phyloP scores from a whole-genome alignment of 2,113 vertebrate species.

The Circaetus cinerascens region DNA sequence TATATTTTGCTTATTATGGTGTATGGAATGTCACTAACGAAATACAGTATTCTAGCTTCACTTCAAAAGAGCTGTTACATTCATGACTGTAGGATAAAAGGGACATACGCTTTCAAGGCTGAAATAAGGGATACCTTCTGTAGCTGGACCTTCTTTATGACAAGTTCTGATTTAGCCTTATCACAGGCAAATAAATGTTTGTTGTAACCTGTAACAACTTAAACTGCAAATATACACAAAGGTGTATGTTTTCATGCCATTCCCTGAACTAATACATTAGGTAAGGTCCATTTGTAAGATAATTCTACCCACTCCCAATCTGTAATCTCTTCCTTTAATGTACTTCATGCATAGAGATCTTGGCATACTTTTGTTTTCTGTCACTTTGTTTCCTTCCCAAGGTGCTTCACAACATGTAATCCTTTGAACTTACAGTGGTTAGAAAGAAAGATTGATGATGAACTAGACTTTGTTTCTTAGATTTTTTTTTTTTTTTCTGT shows the following conservation, averaged over 20 bases:
- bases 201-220: neutral
- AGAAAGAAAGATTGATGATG: neutral
- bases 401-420: neutral
- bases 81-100: neutral
- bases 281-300: neutral
- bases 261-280: neutral
- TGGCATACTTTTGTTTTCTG: neutral
- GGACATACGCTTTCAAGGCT: neutral
- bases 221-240: neutral
- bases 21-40: neutral
- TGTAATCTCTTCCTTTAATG: neutral
- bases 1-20: neutral
- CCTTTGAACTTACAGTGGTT: neutral
- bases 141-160: neutral
- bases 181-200: neutral
- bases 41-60: neutral
- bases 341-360: neutral
- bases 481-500: neutral
- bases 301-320: neutral
- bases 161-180: neutral
- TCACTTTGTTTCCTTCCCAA: neutral
- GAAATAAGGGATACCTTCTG: neutral
- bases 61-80: neutral
- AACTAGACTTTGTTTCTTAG: neutral
- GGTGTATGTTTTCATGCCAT: neutral